Base-by-base conservation (phyloP, 1,140 invertebrate genomes). In the Scaptomyza pallida region DNA sequence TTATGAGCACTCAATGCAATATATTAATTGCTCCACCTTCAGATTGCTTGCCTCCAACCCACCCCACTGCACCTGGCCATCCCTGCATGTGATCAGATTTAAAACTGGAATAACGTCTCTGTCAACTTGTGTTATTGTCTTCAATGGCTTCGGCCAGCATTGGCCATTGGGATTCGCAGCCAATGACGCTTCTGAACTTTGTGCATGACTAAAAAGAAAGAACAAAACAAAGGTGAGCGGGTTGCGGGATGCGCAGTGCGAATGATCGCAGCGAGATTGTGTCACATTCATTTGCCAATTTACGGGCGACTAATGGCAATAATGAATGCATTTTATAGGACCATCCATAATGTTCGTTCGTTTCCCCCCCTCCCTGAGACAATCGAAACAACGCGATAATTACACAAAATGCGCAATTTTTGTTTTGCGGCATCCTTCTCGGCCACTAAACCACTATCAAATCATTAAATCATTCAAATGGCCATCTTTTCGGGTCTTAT, bases 61-160 rank as follows among this genome's bases (percentile, higher is more conserved):
- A 47, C 52, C 33, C 26, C 37, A 26, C 23, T 6, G 5, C 43
- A 43, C 44, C 21, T 23, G 26, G 13, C 17, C 44, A n/a, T n/a
- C n/a, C n/a, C n/a, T n/a, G n/a, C n/a, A n/a, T n/a, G 40, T 45
- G 48, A 57, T 59, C 67, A 77, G 75, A 89, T 88, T 88, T 70
- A 88, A 88, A 88, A 88, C 82, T 89, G 82, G 82, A 82, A 89
- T 88, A 89, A 82, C 83, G 59, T 78, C 83, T 88, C 62, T 89
- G 78, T 78, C 82, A 75, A 64, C 26, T 35, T 57, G 59, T 26
- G 5, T 5, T 26, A 5, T 26, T 4, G 23, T 26, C 23, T 64
- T 85, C 70, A n/a, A 51, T 75, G 57, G 52, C n/a, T 30, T n/a
- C 33, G n/a, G n/a, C 33, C 33, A 17, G 37, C 52, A 12, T 26